phyloP scores from a whole-genome alignment of 2,888 invertebrate genomes.

The Pediacus dermestoides region DNA sequence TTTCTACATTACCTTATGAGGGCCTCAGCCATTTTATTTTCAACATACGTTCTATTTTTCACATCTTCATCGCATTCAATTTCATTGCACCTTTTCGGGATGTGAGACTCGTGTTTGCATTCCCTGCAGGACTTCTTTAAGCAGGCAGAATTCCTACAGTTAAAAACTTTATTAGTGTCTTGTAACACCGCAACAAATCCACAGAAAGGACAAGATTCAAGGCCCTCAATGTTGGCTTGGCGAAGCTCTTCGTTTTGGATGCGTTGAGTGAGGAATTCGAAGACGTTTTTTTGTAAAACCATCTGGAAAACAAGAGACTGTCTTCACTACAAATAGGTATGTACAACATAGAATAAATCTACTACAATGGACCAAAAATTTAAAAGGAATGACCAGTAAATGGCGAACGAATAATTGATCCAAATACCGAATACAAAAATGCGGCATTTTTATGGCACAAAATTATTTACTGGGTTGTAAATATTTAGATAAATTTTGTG shows the following conservation, averaged over 20 bases:
- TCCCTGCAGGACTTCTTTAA: conserved; percentile 55
- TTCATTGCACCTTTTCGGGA: conserved; percentile 54
- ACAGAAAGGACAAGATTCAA: conserved; percentile 58
- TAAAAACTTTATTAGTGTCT: conserved; percentile 50
- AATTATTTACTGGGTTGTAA: too few relatives aligned
- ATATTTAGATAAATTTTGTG: too few relatives aligned
- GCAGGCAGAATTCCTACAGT: conserved; percentile 55
- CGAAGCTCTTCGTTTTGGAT: conserved; percentile 55
- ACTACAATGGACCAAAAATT: neutral
- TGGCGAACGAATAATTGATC: too few relatives aligned
- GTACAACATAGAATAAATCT: neutral
- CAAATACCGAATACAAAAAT: too few relatives aligned
- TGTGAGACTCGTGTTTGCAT: conserved; percentile 54
- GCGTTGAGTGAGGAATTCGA: conserved; percentile 49
- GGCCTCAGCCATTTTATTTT: conserved; percentile 56
- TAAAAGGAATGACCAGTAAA: neutral
- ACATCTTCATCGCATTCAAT: conserved; percentile 52
- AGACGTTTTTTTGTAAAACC: conserved; percentile 48
- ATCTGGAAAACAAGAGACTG: conserved; percentile 44
- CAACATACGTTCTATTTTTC: conserved; percentile 51
- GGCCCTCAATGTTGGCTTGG: conserved; percentile 53
- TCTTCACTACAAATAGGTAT: too few relatives aligned
- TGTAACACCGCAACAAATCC: conserved; percentile 53
- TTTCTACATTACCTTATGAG: conserved; percentile 43
- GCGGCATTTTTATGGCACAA: too few relatives aligned